Conservation (phyloP, 2,888 invertebrate genomes). For the Zele albiditarsus region DNA sequence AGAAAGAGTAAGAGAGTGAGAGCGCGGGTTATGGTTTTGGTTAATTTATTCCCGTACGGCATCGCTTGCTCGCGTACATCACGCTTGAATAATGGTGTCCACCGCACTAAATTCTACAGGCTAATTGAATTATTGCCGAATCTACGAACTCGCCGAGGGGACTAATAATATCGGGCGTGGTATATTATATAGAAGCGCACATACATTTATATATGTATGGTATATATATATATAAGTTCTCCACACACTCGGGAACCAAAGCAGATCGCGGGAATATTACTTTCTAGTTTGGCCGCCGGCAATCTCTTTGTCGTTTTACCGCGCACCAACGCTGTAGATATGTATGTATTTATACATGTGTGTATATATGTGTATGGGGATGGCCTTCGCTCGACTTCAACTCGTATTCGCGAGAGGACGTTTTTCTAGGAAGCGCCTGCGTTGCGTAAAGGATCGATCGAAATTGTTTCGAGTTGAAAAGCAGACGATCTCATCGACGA, state of each 20-base stretch:
- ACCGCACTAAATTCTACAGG: slow-evolving; percentile 64
- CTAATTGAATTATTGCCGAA: slow-evolving; percentile 71
- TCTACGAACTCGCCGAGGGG: slow-evolving; percentile 50
- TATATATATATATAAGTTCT: neutral
- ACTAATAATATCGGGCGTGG: slow-evolving; percentile 44
- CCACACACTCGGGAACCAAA: slow-evolving; percentile 28
- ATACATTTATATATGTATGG: neutral
- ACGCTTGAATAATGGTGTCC: slow-evolving; percentile 68
- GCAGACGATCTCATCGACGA: slow-evolving; percentile 28
- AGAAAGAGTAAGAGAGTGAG: neutral
- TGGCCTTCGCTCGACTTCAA: slow-evolving; percentile 36
- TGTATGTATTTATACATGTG: neutral
- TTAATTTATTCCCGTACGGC: slow-evolving; percentile 46
- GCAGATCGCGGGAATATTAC: slow-evolving; percentile 53
- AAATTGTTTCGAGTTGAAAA: slow-evolving; percentile 36
- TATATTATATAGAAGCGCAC: slow-evolving; percentile 20
- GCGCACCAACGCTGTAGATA: slow-evolving; percentile 38
- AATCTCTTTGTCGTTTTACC: slow-evolving; percentile 43
- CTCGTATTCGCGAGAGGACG: slow-evolving; percentile 36
- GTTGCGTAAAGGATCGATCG: slow-evolving; percentile 46
- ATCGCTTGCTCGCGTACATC: slow-evolving; percentile 56
- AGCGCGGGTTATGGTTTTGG: neutral
- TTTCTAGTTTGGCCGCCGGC: slow-evolving; percentile 47
- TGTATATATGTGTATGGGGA: neutral
- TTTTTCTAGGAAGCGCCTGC: slow-evolving; percentile 37